Conservation (phyloP, 2,888 invertebrate species). For the Euzophera pinguis region DNA sequence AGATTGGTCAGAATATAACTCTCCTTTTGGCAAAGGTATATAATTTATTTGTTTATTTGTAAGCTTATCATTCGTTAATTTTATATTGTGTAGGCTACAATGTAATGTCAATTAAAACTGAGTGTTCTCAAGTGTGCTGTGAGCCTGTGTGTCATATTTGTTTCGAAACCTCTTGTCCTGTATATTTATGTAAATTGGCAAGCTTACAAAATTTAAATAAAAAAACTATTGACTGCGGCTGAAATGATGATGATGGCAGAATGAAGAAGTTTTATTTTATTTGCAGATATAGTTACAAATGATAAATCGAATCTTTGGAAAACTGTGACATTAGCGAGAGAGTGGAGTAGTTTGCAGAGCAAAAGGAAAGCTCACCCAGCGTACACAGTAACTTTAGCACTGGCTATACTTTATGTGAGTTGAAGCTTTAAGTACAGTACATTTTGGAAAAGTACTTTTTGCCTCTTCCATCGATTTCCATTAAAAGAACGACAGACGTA, state of each 20-base stretch:
- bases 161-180: no score
- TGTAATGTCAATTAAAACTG: no score
- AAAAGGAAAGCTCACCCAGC: conserved; percentile 48
- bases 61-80: not conserved
- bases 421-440: not conserved
- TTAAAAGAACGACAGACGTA: no score
- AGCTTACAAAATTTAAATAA: no score
- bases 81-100: no score
- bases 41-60: not conserved
- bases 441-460: no score
- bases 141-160: no score
- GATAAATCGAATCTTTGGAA: conserved; percentile 43
- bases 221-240: no score
- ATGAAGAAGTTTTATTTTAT: not conserved
- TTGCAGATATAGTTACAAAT: conserved; percentile 18
- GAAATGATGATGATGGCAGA: no score
- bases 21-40: conserved; percentile 47
- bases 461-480: no score
- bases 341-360: conserved; percentile 57
- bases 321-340: conserved; percentile 41
- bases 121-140: no score
- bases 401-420: conserved; percentile 50
- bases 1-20: conserved; percentile 64
- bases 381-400: conserved; percentile 39
- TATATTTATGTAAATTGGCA: no score